Percentiles rank a stretch among this genome's conserved stretches.
Evolutionary conservation across 2,888 invertebrate genomes (phyloP).

Genomic region (Ichneumoninae sp.): DNA sequence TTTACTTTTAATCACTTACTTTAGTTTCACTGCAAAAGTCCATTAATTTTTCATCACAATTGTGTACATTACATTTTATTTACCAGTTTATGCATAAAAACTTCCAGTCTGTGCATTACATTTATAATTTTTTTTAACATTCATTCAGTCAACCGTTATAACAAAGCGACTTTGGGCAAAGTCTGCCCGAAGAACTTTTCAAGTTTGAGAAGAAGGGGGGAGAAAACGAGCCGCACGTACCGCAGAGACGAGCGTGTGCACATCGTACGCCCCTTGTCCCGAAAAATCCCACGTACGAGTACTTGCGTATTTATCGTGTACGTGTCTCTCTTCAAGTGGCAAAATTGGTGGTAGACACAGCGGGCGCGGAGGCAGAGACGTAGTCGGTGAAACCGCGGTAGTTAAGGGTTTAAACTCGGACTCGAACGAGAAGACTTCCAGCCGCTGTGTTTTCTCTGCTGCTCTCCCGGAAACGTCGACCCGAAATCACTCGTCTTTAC

Average conservation of each 20-base stretch:
- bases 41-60: no score
- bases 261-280: neutral
- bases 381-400: constrained; percentile 15
- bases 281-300: constrained; percentile 45
- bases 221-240: constrained; percentile 30
- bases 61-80: no score
- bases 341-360: constrained; percentile 36
- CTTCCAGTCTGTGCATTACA: no score
- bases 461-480: constrained; percentile 42
- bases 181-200: neutral
- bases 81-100: no score
- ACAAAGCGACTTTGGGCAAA: no score
- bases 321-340: constrained; percentile 41
- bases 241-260: constrained; percentile 4
- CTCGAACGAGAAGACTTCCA: constrained; percentile 32
- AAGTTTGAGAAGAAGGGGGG: neutral
- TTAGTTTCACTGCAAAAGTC: no score
- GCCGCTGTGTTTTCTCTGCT: constrained; percentile 44
- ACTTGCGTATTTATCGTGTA: constrained; percentile 46
- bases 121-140: no score
- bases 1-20: no score
- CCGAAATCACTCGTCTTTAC: constrained; percentile 26
- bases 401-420: constrained; percentile 53
- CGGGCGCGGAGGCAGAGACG: constrained; percentile 16
- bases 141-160: no score